Conservation (phyloP, 1,140 invertebrate genomes). For the Oncopodura yosiiana region DNA sequence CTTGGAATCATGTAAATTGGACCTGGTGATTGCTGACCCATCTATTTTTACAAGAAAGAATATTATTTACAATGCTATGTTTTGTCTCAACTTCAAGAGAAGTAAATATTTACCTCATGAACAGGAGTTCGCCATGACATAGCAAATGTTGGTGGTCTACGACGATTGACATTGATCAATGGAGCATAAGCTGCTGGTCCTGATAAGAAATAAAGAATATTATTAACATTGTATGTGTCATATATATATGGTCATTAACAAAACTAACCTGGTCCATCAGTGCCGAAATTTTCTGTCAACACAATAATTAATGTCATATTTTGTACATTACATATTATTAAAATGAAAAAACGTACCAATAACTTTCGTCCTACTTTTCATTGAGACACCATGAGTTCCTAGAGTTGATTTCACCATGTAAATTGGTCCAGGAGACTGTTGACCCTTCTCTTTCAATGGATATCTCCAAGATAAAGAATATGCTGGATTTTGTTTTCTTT, state of each 20-base stretch:
- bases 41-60: too few species aligned
- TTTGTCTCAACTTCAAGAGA: too few species aligned
- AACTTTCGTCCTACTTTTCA: constrained; percentile 14
- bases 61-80: too few species aligned
- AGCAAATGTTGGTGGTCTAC: constrained; percentile 20
- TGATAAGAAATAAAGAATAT: too few species aligned
- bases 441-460: constrained; percentile 16
- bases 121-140: constrained; percentile 10
- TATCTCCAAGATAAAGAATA: constrained; percentile 25
- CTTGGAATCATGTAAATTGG: constrained; percentile 32
- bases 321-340: too few species aligned
- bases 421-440: constrained; percentile 1
- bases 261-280: not conserved
- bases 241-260: too few species aligned
- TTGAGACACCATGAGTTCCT: too few species aligned
- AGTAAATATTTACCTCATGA: too few species aligned
- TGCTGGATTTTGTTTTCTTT: constrained; percentile 24
- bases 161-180: constrained; percentile 27
- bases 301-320: not conserved
- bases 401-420: constrained; percentile 24
- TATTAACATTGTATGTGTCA: too few species aligned
- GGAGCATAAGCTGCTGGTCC: constrained; percentile 31
- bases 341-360: too few species aligned
- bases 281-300: constrained; percentile 19
- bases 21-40: constrained; percentile 21